These are phyloP conservation scores for Rachycentron canadum DNA, from an alignment of 2,797 vertebrate species.

Conservation along the genomic window DNA sequence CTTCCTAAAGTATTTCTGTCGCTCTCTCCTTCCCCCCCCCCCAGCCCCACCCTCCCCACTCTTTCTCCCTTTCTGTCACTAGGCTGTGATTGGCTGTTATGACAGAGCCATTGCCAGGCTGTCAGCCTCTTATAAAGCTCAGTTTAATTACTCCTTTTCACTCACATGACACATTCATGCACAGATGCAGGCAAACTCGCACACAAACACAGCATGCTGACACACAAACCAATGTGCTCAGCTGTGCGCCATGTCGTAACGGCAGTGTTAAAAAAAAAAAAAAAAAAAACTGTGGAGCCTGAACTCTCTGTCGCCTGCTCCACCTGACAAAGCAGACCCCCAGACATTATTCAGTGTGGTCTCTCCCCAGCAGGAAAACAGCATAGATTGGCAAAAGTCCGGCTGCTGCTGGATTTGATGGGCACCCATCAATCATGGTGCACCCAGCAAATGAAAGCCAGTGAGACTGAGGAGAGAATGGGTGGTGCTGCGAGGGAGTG, in stretches of 20 bases:
- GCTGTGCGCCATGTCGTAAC: slow-evolving; percentile 26
- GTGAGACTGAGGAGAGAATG: slow-evolving; percentile 54
- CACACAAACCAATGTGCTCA: slow-evolving; percentile 45
- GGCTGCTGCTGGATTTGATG: slow-evolving; percentile 66
- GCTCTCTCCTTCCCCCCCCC: slow-evolving; percentile 47
- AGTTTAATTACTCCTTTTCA: slow-evolving; percentile 88
- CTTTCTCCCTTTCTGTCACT: slow-evolving; percentile 60
- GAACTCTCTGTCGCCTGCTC: slow-evolving; percentile 63
- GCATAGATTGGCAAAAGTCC: slow-evolving; percentile 61
- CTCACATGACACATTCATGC: slow-evolving; percentile 70
- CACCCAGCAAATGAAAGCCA: slow-evolving; percentile 74
- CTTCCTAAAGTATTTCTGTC: slow-evolving; percentile 74
- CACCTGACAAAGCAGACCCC: slow-evolving; percentile 71
- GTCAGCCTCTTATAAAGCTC: slow-evolving; percentile 79
- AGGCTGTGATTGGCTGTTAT: slow-evolving; percentile 80
- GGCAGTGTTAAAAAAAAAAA: slow-evolving; percentile 36
- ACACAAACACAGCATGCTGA: slow-evolving; percentile 47
- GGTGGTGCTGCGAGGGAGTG: slow-evolving; percentile 39
- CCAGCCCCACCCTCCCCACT: slow-evolving; percentile 8
- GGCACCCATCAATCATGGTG: slow-evolving; percentile 68
- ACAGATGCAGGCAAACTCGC: slow-evolving; percentile 66
- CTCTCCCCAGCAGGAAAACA: slow-evolving; percentile 50
- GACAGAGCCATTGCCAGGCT: slow-evolving; percentile 76
- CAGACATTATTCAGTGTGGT: slow-evolving; percentile 75
- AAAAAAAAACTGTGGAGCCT: slow-evolving; percentile 58